Base-by-base conservation (phyloP, 2,113 vertebrate genomes). In the Petaurus breviceps region DNA sequence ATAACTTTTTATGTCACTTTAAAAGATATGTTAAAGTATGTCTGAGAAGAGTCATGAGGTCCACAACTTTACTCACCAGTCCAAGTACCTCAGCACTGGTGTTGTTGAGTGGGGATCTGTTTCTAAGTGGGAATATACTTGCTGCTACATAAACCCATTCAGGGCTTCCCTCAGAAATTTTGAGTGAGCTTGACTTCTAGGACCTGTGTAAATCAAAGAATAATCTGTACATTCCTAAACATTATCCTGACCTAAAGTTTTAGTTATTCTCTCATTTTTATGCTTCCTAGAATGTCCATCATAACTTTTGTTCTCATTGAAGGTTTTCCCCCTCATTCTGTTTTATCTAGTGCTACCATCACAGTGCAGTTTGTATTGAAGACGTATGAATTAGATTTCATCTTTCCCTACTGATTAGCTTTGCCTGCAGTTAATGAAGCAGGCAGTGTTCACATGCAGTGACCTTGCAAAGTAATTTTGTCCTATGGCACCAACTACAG, bases 401-500 rank as follows among this genome's bases (percentile, higher is more conserved):
- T 94, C 92, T 95, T 97, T 97, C 28, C 52, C 31, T 96, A 90
- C 93, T 95, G 95, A 97, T 95, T 97, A 94, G 95, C 89, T 97
- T 91, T 95, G 93, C 54, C 0, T 3, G 94, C 98, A 89, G 95
- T 98, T 98, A 98, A 97, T 97, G 96, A 98, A 95, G 31, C 97
- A 57, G 90, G 93, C 51, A 11, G 28, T 61, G 37, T 95, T 95
- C 90, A 91, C 55, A 95, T 89, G 96, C 95, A 94, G 91, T 97
- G 97, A 98, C 98, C 96, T 98, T 98, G 96, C 91, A 95, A 97
- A 97, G 93, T 92, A 95, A 95, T 97, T 97, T 97, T 96, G 92
- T 97, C 51, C 96, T 94, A 53, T 43, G 96, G 91, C 55, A 96
- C 92, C 97, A 97, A 97, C 68, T 94, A 77, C 61, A 97, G 95